A percentile compares a stretch with the other conserved stretches of the same genome.
Evolutionary conservation across 2,113 vertebrate species (phyloP).

Genomic region (Pygoscelis adeliae): DNA sequence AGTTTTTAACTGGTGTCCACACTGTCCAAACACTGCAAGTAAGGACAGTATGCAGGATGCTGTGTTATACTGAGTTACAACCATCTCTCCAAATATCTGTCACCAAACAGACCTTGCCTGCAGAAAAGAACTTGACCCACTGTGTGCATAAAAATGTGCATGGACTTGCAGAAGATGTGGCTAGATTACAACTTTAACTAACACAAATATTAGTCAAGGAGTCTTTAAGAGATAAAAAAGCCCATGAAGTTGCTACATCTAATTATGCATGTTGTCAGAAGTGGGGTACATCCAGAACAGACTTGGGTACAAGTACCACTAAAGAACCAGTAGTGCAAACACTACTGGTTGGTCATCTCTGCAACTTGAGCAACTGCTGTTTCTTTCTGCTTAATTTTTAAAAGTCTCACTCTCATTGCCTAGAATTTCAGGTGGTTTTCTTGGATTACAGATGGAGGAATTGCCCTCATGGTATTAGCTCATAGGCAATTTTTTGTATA

Average conservation of each 20-base stretch:
- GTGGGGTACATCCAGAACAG: background rate
- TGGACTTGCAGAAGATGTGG: background rate
- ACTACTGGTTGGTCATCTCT: background rate
- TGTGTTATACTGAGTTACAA: background rate
- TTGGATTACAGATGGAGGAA: background rate
- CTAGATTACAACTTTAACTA: background rate
- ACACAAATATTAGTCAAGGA: slow-evolving; percentile 11
- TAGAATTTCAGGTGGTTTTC: background rate
- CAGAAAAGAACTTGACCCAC: background rate
- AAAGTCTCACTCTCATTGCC: background rate
- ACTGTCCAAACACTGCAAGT: background rate
- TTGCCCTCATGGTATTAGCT: background rate
- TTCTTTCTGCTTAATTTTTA: background rate
- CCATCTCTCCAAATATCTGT: background rate
- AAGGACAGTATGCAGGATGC: background rate
- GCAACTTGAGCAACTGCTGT: background rate
- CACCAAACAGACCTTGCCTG: background rate
- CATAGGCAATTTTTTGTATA: background rate
- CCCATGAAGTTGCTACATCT: background rate
- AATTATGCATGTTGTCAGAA: background rate
- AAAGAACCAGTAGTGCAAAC: background rate
- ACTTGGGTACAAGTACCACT: background rate
- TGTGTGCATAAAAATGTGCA: background rate
- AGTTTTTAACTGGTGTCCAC: background rate
- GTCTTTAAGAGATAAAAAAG: background rate